Conservation (phyloP, 1,140 invertebrate species). For the Drosophila paulistorum region DNA sequence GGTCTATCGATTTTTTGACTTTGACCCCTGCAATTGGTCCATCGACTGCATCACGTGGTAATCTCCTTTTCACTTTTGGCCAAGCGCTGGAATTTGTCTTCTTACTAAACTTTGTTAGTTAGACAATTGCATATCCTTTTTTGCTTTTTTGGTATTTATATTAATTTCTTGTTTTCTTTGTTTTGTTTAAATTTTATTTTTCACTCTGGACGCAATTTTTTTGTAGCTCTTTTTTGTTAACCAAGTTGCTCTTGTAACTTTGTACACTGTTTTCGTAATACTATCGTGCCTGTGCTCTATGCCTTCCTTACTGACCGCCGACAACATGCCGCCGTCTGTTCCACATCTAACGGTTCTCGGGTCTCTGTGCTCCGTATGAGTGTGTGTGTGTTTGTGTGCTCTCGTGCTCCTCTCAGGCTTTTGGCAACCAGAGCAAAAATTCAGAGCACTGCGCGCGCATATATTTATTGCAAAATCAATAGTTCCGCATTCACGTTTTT, state of each 20-base stretch:
- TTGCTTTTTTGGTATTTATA: too few relatives aligned
- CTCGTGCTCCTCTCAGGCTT: slow-evolving; percentile 36
- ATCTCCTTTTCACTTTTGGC: background rate
- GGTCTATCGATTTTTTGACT: slow-evolving; percentile 56
- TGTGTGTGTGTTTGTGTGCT: background rate
- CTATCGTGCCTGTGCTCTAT: slow-evolving; percentile 35
- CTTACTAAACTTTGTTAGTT: too few relatives aligned
- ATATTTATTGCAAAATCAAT: slow-evolving; percentile 76
- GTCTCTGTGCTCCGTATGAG: slow-evolving; percentile 7
- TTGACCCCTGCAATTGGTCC: slow-evolving; percentile 39
- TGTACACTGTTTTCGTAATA: slow-evolving; percentile 10
- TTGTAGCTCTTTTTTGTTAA: background rate
- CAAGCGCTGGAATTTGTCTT: background rate
- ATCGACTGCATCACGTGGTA: slow-evolving; percentile 52
- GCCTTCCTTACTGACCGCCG: slow-evolving; percentile 67
- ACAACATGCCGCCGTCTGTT: slow-evolving; percentile 61
- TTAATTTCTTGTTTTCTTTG: too few relatives aligned
- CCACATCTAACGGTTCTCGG: slow-evolving; percentile 7
- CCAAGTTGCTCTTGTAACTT: slow-evolving; percentile 1
- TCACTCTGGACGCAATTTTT: background rate
- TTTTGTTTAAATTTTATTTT: too few relatives aligned
- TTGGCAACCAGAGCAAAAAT: slow-evolving; percentile 46
- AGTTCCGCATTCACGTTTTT: slow-evolving; percentile 66
- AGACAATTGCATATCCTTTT: too few relatives aligned
- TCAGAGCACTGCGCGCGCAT: slow-evolving; percentile 72